Evolutionary conservation across 2,797 vertebrate genomes (phyloP).

Genomic region (Liasis olivaceus): DNA sequence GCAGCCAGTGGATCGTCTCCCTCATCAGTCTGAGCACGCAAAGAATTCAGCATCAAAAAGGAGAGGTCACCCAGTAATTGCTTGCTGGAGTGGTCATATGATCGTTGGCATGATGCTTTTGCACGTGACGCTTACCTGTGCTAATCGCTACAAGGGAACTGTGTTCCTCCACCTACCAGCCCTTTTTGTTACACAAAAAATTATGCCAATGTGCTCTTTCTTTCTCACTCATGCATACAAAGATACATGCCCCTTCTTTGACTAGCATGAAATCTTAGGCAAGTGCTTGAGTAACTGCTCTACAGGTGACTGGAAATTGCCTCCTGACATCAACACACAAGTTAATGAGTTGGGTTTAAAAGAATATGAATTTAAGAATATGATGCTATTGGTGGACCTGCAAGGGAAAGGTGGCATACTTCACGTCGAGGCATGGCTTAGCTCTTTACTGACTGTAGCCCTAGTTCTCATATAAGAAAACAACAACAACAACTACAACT

Average conservation of each 20-base stretch:
- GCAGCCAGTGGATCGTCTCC: slow-evolving; percentile 18
- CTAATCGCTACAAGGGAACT: neutral
- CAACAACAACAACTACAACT: no score
- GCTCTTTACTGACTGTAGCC: neutral
- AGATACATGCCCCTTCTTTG: neutral
- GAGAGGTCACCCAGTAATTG: neutral
- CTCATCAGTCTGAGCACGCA: slow-evolving; percentile 32
- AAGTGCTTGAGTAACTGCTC: neutral
- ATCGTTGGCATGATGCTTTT: neutral
- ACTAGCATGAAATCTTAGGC: neutral
- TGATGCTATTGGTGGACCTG: neutral
- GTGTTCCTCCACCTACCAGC: neutral
- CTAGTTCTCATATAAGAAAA: neutral
- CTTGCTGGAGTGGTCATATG: neutral
- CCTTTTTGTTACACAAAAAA: neutral
- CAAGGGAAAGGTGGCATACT: neutral
- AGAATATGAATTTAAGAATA: neutral
- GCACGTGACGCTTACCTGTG: slow-evolving; percentile 10
- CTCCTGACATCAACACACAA: neutral
- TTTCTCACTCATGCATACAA: neutral
- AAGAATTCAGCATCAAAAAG: neutral
- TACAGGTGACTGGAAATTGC: neutral
- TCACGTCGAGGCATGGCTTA: neutral
- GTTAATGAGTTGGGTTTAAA: neutral
- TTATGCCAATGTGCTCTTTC: neutral